These are phyloP conservation scores for Cephalopterus ornatus DNA, from an alignment of 2,113 vertebrate genomes.

Conservation along the genomic window DNA sequence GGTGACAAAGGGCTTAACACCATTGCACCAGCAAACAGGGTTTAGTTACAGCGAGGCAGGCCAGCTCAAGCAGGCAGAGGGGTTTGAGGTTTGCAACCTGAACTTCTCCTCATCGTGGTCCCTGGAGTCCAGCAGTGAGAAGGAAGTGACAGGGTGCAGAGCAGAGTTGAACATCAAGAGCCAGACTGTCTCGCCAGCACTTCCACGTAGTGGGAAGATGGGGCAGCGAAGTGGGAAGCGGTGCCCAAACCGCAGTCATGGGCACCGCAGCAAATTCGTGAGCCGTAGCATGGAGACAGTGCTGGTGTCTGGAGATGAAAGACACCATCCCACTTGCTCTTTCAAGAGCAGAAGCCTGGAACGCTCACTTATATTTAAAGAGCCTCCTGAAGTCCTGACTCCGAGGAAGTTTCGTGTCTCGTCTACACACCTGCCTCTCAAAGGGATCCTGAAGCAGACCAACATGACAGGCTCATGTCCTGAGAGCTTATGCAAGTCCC, in stretches of 20 bases:
- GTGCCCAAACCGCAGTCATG: neutral
- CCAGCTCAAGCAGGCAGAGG: constrained; percentile 50
- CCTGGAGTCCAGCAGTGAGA: constrained; percentile 73
- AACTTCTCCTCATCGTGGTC: constrained; percentile 64
- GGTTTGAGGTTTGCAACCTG: constrained; percentile 53
- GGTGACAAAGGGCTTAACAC: constrained; percentile 52
- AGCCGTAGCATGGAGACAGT: constrained; percentile 70
- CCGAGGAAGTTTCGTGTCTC: constrained; percentile 45
- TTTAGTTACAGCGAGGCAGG: constrained; percentile 63
- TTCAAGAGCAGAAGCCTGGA: constrained; percentile 71
- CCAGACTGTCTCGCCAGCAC: neutral
- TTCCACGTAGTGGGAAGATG: constrained; percentile 23
- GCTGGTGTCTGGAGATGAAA: constrained; percentile 37
- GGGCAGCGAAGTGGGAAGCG: constrained; percentile 33
- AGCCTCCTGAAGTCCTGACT: constrained; percentile 72
- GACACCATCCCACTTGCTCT: constrained; percentile 22
- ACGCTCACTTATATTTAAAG: constrained; percentile 75
- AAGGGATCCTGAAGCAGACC: constrained; percentile 82
- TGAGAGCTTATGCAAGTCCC: constrained; percentile 72
- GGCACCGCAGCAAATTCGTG: constrained; percentile 38
- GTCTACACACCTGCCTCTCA: constrained; percentile 60
- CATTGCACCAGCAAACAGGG: constrained; percentile 44
- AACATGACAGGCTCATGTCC: neutral
- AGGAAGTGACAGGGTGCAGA: constrained; percentile 58
- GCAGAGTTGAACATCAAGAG: constrained; percentile 32